Percentiles rank a stretch among this genome's conserved stretches.
phyloP scores from a whole-genome alignment of 2,797 vertebrate species.

The Pseudochromis fuscus region DNA sequence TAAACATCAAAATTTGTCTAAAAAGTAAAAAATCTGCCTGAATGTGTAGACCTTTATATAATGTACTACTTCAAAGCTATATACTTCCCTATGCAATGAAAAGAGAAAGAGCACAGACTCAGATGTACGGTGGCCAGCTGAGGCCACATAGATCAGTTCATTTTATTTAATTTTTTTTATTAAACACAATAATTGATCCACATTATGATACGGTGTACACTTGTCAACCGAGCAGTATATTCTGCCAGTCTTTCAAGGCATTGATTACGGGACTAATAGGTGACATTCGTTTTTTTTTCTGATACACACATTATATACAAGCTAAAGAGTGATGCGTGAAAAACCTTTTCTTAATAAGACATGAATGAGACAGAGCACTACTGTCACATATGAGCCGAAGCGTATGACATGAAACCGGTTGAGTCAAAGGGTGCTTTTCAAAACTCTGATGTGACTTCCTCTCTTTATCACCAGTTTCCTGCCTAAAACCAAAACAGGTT shows the following conservation, averaged over 20 bases:
- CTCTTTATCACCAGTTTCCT: constrained; percentile 32
- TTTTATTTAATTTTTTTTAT: constrained; percentile 75
- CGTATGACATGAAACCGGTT: constrained; percentile 71
- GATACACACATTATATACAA: constrained; percentile 81
- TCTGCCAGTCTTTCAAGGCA: constrained; percentile 73
- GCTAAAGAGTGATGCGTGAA: constrained; percentile 77
- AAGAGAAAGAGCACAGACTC: constrained; percentile 45
- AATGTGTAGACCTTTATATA: too few relatives aligned
- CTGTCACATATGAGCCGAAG: constrained; percentile 80
- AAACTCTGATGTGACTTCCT: constrained; percentile 38
- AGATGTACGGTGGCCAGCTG: constrained; percentile 64
- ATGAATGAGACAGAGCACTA: constrained; percentile 80
- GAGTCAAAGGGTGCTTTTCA: constrained; percentile 62
- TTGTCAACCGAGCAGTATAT: constrained; percentile 69
- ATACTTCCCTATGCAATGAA: constrained; percentile 7
- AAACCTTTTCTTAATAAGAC: constrained; percentile 66
- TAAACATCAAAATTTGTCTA: too few relatives aligned
- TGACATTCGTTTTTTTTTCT: constrained; percentile 74
- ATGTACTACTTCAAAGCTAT: too few relatives aligned
- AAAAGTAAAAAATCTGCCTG: too few relatives aligned
- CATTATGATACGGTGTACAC: constrained; percentile 79
- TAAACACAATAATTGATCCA: constrained; percentile 84
- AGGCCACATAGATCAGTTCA: constrained; percentile 76
- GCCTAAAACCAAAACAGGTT: constrained; percentile 35
- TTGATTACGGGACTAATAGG: constrained; percentile 73